phyloP scores from a whole-genome alignment of 2,113 vertebrate species.

The Sinocyclocheilus anshuiensis region DNA sequence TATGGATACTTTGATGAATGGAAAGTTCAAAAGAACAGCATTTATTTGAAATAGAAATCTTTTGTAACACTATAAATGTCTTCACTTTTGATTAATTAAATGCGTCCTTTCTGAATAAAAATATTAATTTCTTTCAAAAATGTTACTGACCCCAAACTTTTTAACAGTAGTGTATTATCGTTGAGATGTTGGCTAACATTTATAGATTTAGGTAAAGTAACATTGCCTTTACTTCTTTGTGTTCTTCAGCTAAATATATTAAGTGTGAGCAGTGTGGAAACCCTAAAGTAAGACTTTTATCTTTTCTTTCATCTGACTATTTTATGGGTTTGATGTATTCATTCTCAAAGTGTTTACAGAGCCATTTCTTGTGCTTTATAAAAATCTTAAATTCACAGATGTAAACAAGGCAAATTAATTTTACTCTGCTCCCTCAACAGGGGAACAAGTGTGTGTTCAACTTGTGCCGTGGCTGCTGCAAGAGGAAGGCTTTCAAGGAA shows the following conservation, averaged over 20 bases:
- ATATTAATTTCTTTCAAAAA: not conserved
- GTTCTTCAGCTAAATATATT: conserved; percentile 87
- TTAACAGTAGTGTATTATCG: not conserved
- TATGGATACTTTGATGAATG: too few species aligned
- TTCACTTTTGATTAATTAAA: not conserved
- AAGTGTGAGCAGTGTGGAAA: conserved; percentile 98
- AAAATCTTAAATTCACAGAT: not conserved
- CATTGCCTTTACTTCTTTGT: not conserved
- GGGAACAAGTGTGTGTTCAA: conserved; percentile 94
- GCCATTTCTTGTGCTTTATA: not conserved
- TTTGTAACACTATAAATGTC: not conserved
- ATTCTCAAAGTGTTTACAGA: not conserved
- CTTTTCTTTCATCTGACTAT: not conserved
- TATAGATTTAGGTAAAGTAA: not conserved
- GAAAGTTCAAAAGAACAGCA: too few species aligned
- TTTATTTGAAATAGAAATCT: too few species aligned
- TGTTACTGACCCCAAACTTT: not conserved
- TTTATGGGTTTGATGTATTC: not conserved
- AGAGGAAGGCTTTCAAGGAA: conserved; percentile 89
- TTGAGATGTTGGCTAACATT: not conserved
- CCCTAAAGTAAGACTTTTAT: conserved; percentile 85
- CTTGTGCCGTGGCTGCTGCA: conserved; percentile 93
- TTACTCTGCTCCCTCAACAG: conserved; percentile 65
- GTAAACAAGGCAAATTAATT: not conserved
- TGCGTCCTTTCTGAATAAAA: not conserved